A percentile compares a stretch with the other conserved stretches of the same genome.
Evolutionary conservation across 1,140 invertebrate species (phyloP).

Genomic region (Telenomus remus): DNA sequence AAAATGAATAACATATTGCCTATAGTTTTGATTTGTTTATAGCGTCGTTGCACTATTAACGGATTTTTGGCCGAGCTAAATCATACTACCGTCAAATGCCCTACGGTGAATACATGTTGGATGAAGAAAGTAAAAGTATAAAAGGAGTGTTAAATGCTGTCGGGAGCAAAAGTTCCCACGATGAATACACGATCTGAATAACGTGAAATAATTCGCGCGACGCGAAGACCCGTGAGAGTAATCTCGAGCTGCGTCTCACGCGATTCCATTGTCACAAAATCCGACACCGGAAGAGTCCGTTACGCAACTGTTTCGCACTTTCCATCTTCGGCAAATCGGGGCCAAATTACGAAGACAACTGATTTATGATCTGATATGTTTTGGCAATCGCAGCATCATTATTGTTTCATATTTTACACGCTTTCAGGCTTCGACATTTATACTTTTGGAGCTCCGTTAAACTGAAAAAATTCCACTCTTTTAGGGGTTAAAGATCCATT

Average conservation of each 20-base stretch:
- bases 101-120: neutral
- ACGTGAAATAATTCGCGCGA: slow-evolving; percentile 24
- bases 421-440: no score
- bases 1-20: no score
- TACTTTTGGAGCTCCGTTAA: no score
- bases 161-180: slow-evolving; percentile 32
- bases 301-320: slow-evolving; percentile 24
- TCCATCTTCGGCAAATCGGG: slow-evolving; percentile 3
- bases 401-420: no score
- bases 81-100: neutral
- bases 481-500: no score
- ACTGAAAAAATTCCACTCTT: no score
- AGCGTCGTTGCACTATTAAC: no score
- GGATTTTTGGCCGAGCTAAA: no score
- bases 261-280: slow-evolving; percentile 31
- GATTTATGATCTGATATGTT: no score
- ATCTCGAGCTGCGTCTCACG: slow-evolving; percentile 39
- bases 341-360: neutral
- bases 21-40: no score
- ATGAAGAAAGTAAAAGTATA: slow-evolving; percentile 58
- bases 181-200: slow-evolving; percentile 12
- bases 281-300: slow-evolving; percentile 51
- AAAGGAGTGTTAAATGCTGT: slow-evolving; percentile 17
- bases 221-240: slow-evolving; percentile 40
- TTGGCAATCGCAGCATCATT: no score